Evolutionary conservation across 2,797 vertebrate species (phyloP).

Genomic region (Enteromius afrohamiltoni): DNA sequence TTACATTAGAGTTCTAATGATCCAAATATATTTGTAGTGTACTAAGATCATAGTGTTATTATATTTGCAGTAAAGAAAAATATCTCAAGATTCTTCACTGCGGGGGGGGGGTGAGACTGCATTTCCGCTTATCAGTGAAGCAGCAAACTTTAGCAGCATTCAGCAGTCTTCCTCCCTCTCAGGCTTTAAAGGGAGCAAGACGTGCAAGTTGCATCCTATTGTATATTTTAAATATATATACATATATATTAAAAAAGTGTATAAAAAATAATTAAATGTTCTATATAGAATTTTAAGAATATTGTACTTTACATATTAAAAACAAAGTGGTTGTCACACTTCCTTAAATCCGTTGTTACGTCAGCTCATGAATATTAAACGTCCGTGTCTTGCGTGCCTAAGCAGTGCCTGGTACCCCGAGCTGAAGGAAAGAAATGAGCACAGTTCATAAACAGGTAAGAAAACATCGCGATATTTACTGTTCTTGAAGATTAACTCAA

Average conservation of each 20-base stretch:
- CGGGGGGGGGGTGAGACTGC: conserved; percentile 4
- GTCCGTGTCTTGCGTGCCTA: conserved; percentile 40
- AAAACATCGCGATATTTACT: conserved; percentile 6
- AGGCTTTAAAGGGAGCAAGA: conserved; percentile 12
- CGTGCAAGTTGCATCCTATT: neutral
- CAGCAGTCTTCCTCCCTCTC: neutral
- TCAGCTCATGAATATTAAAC: conserved; percentile 60
- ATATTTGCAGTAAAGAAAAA: neutral
- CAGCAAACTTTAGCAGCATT: conserved; percentile 24
- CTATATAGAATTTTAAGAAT: neutral
- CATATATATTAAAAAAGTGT: neutral
- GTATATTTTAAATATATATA: too few relatives aligned
- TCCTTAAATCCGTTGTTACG: neutral
- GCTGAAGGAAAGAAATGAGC: conserved; percentile 1
- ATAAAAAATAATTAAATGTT: too few relatives aligned
- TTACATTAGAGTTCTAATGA: neutral
- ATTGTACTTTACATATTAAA: neutral
- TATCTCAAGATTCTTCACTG: neutral
- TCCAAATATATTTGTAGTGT: neutral
- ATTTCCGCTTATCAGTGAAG: conserved; percentile 19
- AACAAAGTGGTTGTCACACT: neutral
- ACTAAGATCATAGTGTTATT: neutral
- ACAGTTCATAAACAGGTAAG: conserved; percentile 23
- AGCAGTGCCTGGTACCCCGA: conserved; percentile 66
- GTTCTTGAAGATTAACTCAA: neutral